Percentiles rank a stretch among this genome's conserved stretches.
These are phyloP conservation scores for Busseola fusca DNA, from an alignment of 2,888 invertebrate genomes.

Conservation along the genomic window DNA sequence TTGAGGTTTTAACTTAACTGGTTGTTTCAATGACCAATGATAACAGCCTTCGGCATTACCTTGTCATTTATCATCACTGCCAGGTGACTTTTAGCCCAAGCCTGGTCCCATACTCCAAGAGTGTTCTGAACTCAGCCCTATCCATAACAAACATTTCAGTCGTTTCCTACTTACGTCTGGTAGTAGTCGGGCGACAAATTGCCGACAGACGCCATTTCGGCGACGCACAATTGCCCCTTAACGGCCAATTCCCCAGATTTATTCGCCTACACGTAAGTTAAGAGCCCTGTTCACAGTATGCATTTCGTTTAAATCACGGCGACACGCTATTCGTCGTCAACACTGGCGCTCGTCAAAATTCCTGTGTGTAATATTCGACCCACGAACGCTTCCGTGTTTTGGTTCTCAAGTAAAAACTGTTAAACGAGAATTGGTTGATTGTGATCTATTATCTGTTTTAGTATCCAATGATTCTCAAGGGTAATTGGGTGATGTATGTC, in stretches of 20 bases:
- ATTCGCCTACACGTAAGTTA: constrained; percentile 67
- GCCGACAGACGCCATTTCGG: constrained; percentile 66
- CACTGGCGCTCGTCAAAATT: constrained; percentile 57
- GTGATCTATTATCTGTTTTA: constrained; percentile 36
- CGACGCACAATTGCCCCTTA: constrained; percentile 70
- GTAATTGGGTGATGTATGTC: constrained; percentile 26
- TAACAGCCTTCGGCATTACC: neutral
- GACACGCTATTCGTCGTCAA: constrained; percentile 58
- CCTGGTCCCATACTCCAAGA: constrained; percentile 4
- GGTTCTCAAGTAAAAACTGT: constrained; percentile 31
- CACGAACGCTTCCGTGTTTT: constrained; percentile 57
- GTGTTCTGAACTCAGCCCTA: constrained; percentile 49
- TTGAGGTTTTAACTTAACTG: neutral
- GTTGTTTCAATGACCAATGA: neutral
- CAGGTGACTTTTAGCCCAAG: neutral
- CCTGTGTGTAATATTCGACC: constrained; percentile 53
- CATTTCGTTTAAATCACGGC: constrained; percentile 62
- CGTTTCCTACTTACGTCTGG: constrained; percentile 61
- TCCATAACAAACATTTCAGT: constrained; percentile 45
- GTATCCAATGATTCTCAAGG: constrained; percentile 22
- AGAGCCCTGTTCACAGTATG: constrained; percentile 61
- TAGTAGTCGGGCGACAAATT: constrained; percentile 65
- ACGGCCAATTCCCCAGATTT: constrained; percentile 69
- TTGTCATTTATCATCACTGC: neutral
- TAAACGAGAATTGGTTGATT: constrained; percentile 29